These are phyloP conservation scores for Allolobophora icterica DNA, from an alignment of 2,888 invertebrate genomes.

Conservation along the genomic window DNA sequence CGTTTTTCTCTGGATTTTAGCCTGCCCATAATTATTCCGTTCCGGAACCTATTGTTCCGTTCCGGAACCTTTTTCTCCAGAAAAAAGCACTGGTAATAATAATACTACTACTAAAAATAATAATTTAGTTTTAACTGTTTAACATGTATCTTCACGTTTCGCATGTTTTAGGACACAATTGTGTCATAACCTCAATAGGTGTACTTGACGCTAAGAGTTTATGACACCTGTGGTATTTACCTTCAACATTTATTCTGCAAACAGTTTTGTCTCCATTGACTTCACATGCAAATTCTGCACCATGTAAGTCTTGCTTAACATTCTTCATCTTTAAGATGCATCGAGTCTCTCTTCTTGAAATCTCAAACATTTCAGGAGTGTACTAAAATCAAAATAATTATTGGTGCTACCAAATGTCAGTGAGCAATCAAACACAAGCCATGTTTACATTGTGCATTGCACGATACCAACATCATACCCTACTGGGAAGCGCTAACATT, in stretches of 20 bases:
- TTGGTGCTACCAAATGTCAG: neutral
- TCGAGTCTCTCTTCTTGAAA: conserved; percentile 73
- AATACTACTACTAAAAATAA: too few relatives aligned
- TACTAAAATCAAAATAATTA: conserved; percentile 54
- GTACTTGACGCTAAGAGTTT: too few relatives aligned
- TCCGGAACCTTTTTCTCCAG: too few relatives aligned
- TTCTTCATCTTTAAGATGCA: conserved; percentile 85
- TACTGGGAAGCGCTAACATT: neutral
- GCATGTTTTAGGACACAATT: too few relatives aligned
- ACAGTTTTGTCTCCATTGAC: conserved; percentile 64
- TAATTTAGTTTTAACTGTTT: too few relatives aligned
- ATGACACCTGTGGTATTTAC: conserved; percentile 48
- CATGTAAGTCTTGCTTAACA: conserved; percentile 78
- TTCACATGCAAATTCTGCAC: conserved; percentile 86
- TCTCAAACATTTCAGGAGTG: conserved; percentile 76
- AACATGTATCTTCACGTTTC: too few relatives aligned
- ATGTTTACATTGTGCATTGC: neutral
- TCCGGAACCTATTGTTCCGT: too few relatives aligned
- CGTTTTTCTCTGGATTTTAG: too few relatives aligned
- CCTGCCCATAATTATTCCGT: too few relatives aligned
- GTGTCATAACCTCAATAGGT: too few relatives aligned
- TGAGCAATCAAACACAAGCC: neutral
- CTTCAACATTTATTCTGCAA: conserved; percentile 58
- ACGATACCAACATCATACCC: neutral
- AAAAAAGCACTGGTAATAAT: too few relatives aligned